Base-by-base conservation (phyloP, 1,140 invertebrate genomes). In the Heliconius congener region DNA sequence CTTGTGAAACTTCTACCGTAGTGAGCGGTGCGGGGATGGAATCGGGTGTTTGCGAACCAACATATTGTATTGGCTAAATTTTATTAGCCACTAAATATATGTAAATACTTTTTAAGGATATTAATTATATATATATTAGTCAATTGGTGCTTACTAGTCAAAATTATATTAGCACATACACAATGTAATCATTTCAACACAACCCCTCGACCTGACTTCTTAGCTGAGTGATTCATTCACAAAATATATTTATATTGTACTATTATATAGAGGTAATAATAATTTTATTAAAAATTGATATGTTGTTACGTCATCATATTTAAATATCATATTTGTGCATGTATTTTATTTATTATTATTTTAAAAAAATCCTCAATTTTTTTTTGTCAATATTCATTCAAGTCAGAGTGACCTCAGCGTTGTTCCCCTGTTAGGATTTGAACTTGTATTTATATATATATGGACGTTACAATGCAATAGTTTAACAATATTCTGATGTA, bases 111-210 rank as follows among this genome's bases (percentile, higher is more conserved):
- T 88, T 82, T 90, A 89, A 87, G 85, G 37, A 84, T 86, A 86
- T 84, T 46, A 81, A 73, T 85, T 37, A 37, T 37, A 37, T 85
- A 86, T 88, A 85, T 84, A 81, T 91, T 93, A 93, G 91, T 91
- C 85, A 90, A 94, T 94, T 93, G 93, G 93, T 94, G 93, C 93
- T 94, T 94, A 92, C 93, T 94, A 94, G 93, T 94, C 93, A 94
- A 94, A 94, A 94, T 94, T 94, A 92, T 93, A 90, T 91, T 94
- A 92, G 90, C 91, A 93, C 91, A 82, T 80, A 81, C 73, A 80
- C 79, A 72, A 60, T 79, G 50, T 77, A 83, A 75, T 75, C 77
- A 27, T 77, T 84, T 81, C 81, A 55, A 77, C 81, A 78, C 79
- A 6, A 39, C 30, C 50, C 50, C 50, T 72, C 71, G 9, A 39